A percentile compares a stretch with the other conserved stretches of the same genome.
Conservation (phyloP, 2,888 invertebrate genomes). For the Ametastegia equiseti region DNA sequence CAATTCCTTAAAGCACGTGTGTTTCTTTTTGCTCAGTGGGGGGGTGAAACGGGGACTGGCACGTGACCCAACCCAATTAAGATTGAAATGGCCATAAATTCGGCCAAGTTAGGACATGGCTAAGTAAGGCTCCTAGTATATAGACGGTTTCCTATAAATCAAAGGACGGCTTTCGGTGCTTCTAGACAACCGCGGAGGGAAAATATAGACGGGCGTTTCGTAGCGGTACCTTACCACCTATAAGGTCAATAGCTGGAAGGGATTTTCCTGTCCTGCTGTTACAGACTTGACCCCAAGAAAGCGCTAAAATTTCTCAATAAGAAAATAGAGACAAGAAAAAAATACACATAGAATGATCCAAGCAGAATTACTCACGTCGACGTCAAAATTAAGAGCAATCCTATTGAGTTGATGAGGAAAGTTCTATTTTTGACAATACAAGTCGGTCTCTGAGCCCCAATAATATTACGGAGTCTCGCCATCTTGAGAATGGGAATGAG, state of each 20-base stretch:
- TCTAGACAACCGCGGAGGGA: slow-evolving; percentile 23
- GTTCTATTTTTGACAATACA: neutral
- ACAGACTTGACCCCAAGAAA: neutral
- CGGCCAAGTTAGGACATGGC: slow-evolving; percentile 51
- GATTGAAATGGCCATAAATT: slow-evolving; percentile 54
- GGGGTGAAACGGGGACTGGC: slow-evolving; percentile 8
- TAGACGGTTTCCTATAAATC: slow-evolving; percentile 38
- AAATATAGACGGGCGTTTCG: neutral
- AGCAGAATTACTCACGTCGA: neutral
- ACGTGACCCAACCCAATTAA: slow-evolving; percentile 55
- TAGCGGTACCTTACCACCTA: neutral
- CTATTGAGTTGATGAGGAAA: neutral
- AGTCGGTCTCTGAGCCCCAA: neutral
- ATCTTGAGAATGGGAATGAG: slow-evolving; percentile 2
- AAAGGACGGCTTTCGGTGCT: slow-evolving; percentile 34
- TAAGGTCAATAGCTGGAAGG: slow-evolving; percentile 2
- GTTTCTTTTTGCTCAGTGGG: neutral
- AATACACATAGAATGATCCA: neutral
- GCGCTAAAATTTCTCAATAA: no score
- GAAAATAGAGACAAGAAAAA: neutral
- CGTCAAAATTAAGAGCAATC: neutral
- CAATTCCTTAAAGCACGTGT: slow-evolving; percentile 37
- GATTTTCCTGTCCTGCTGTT: neutral
- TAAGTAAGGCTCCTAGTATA: slow-evolving; percentile 42
- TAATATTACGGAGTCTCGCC: slow-evolving; percentile 10